Evolutionary conservation across 1,140 invertebrate genomes (phyloP).

Genomic region (Tetramorium parvispinum): DNA sequence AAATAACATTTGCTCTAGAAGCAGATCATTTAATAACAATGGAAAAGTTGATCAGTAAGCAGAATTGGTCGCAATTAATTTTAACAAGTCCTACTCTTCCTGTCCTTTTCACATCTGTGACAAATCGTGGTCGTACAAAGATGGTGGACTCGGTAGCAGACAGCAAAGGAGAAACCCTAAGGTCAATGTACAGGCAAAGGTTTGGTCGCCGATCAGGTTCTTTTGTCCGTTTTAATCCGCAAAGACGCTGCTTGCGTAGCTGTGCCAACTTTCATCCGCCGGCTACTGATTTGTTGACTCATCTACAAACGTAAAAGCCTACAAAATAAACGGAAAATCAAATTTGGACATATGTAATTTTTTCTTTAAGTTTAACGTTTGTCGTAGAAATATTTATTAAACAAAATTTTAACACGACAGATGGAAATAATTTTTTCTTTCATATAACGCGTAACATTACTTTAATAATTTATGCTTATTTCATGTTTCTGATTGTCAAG

Average conservation of each 20-base stretch:
- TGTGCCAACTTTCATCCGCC: slow-evolving; percentile 73
- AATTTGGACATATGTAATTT: neutral
- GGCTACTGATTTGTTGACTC: slow-evolving; percentile 12
- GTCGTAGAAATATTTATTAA: neutral
- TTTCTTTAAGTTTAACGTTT: neutral
- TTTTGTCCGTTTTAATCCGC: slow-evolving; percentile 65
- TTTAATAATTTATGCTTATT: neutral
- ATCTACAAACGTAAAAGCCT: slow-evolving; percentile 1
- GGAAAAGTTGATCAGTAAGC: neutral
- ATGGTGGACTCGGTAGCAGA: slow-evolving; percentile 16
- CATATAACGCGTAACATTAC: neutral
- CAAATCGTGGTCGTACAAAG: slow-evolving; percentile 14
- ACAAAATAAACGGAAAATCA: neutral
- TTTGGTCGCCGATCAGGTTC: slow-evolving; percentile 52
- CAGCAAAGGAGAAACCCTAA: slow-evolving; percentile 12
- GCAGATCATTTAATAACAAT: neutral
- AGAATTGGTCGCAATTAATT: neutral
- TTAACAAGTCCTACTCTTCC: neutral
- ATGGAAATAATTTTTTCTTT: neutral
- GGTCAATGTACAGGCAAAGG: slow-evolving; percentile 37
- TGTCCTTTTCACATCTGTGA: neutral
- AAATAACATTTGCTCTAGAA: neutral
- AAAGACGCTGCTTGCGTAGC: slow-evolving; percentile 74
- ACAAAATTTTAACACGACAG: neutral
- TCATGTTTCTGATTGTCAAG: neutral